A percentile compares a stretch with the other conserved stretches of the same genome.
These are phyloP conservation scores for Noctuana brunneofusca DNA, from an alignment of 2,888 invertebrate species.

Conservation along the genomic window DNA sequence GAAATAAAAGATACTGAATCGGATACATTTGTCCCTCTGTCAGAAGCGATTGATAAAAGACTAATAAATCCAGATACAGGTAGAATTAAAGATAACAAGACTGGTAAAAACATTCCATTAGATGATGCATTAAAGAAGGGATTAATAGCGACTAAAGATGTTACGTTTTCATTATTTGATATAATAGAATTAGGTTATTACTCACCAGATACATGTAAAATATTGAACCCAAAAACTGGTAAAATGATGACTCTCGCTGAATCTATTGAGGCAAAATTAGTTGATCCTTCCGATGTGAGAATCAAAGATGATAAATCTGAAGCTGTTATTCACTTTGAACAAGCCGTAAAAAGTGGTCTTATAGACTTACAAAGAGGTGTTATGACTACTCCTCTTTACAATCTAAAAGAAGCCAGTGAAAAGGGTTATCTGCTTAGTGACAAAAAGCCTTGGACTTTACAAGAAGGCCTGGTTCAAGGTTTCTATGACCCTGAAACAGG, in stretches of 20 bases:
- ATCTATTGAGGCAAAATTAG: constrained; percentile 87
- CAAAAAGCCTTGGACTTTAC: constrained; percentile 90
- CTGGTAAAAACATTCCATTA: constrained; percentile 86
- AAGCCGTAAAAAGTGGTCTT: constrained; percentile 87
- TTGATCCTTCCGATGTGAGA: constrained; percentile 87
- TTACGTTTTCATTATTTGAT: constrained; percentile 88
- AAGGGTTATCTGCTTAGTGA: constrained; percentile 92
- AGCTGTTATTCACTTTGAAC: constrained; percentile 85
- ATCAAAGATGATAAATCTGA: constrained; percentile 89
- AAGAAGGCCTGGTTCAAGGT: constrained; percentile 91
- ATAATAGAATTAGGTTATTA: constrained; percentile 90
- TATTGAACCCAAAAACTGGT: constrained; percentile 90
- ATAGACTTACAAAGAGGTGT: constrained; percentile 88
- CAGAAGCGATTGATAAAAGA: constrained; percentile 88
- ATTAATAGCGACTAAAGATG: constrained; percentile 87
- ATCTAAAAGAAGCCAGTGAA: constrained; percentile 90
- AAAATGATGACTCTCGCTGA: constrained; percentile 88
- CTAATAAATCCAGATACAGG: constrained; percentile 88
- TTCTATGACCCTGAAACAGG: constrained; percentile 90
- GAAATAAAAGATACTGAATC: constrained; percentile 90
- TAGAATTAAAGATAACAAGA: constrained; percentile 87
- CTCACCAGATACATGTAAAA: constrained; percentile 86
- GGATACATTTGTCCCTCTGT: constrained; percentile 87
- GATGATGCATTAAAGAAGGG: constrained; percentile 87
- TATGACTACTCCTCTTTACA: constrained; percentile 86